Evolutionary conservation across 2,888 invertebrate species (phyloP).

Genomic region (Clusia tigrina): DNA sequence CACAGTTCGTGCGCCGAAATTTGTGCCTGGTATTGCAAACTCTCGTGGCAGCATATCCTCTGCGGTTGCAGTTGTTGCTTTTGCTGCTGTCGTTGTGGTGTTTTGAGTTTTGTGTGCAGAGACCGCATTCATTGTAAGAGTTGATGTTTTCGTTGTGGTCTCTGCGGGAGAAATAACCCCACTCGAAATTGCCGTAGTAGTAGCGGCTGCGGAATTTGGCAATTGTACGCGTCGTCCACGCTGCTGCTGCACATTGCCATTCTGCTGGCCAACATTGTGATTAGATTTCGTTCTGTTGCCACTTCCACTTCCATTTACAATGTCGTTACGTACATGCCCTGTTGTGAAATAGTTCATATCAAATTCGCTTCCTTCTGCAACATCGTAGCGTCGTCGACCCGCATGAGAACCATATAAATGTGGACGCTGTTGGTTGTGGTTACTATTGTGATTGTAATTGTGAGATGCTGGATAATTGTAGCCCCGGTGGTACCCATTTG

Average conservation of each 20-base stretch:
- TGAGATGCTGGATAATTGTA: background rate
- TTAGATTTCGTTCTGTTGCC: conserved; percentile 13
- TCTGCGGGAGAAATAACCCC: background rate
- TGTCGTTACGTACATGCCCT: background rate
- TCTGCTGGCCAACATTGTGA: no score
- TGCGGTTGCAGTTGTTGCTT: conserved; percentile 9
- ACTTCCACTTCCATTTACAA: conserved; percentile 16
- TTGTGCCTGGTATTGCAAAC: background rate
- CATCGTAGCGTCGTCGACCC: conserved; percentile 39
- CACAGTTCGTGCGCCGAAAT: conserved; percentile 11
- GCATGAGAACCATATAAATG: conserved; percentile 21
- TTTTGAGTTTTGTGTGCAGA: no score
- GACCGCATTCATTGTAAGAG: conserved; percentile 16
- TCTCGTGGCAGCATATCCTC: background rate
- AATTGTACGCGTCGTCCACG: conserved; percentile 32
- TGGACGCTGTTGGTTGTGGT: conserved; percentile 26
- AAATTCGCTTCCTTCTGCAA: conserved; percentile 46
- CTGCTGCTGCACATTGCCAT: conserved; percentile 28
- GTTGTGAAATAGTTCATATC: conserved; percentile 56
- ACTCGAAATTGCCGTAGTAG: background rate
- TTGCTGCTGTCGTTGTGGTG: conserved; percentile 17
- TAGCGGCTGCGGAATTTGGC: conserved; percentile 25
- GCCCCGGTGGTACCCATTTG: background rate
- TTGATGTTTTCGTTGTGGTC: conserved; percentile 14
- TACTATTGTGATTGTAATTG: conserved; percentile 20